Evolutionary conservation across 2,888 invertebrate genomes (phyloP), one percentile per base, ranked within the genome.

Genomic region (Sminthurinus aureus): DNA sequence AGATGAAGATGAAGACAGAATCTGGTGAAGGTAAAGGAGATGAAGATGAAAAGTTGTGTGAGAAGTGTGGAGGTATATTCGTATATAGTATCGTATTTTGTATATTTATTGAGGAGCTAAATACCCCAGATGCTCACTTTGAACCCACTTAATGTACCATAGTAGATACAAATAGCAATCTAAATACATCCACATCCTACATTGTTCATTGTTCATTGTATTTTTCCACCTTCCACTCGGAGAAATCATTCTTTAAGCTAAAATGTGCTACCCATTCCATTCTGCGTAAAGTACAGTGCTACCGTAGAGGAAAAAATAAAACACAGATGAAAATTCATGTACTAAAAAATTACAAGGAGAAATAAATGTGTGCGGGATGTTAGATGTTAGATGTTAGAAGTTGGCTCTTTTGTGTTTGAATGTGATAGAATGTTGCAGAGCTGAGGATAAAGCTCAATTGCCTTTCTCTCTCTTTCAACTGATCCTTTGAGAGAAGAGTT

Each of bases 401-500:
- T n/a, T n/a, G n/a, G n/a, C n/a, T n/a, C n/a, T n/a, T n/a, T n/a
- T n/a, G n/a, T 38, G 38, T 20, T 18, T 20, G n/a, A 20, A 71
- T 13, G 71, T 71, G 24, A 71, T 71, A 71, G 71, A 15, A 20
- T 71, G 6, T 18, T 71, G 24, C 24, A 20, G 71, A 24, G 2
- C 20, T 71, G 51, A 69, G 64, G 24, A 74, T 74, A 24, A 75
- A 75, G 81, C 51, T 64, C 52, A 26, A 71, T 77, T 73, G 78
- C 79, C 83, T 78, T 66, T 51, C 11, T 22, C 11, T 0, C n/a
- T 71, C 26, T 73, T 26, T 74, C 79, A 85, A 85, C 85, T 82
- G 81, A 85, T 85, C 85, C 83, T 85, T 85, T 85, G 85, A 84
- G 85, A 83, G 85, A 84, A 85, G 71, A 80, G 52, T 83, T 79